Evolutionary conservation across 2,797 vertebrate genomes (phyloP).

Genomic region (Lophius americanus): DNA sequence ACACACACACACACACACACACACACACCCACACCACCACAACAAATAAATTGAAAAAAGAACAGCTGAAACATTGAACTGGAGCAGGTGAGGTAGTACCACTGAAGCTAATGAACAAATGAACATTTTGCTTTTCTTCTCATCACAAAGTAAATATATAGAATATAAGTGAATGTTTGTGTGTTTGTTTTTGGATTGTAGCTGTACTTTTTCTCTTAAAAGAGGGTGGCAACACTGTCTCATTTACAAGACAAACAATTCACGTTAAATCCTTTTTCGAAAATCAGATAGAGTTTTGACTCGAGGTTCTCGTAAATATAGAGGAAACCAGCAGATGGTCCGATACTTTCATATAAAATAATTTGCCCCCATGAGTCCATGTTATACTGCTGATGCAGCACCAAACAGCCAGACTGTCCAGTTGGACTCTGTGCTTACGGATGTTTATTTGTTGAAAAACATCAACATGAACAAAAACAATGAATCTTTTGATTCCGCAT

Average conservation of each 20-base stretch:
- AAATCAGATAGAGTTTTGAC: too few relatives aligned
- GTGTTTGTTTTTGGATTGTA: not conserved
- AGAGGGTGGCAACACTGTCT: not conserved
- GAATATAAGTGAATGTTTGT: not conserved
- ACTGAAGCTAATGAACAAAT: not conserved
- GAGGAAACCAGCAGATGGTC: too few relatives aligned
- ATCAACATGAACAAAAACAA: not conserved
- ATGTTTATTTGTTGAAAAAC: not conserved
- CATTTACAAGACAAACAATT: not conserved
- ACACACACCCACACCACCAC: too few relatives aligned
- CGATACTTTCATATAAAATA: too few relatives aligned
- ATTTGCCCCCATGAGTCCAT: not conserved
- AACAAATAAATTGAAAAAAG: not conserved
- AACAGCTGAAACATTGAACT: slow-evolving; percentile 2
- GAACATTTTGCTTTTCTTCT: slow-evolving; percentile 9
- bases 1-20: too few relatives aligned
- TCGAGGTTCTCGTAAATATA: too few relatives aligned
- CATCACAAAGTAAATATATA: slow-evolving; percentile 5
- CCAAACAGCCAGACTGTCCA: not conserved
- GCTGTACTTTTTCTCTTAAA: not conserved
- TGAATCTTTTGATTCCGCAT: not conserved
- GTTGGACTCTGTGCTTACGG: not conserved
- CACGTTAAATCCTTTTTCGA: not conserved
- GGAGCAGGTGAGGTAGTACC: not conserved
- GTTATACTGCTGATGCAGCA: not conserved